Evolutionary conservation across 2,797 vertebrate species (phyloP).

Genomic region (Cuniculus paca): DNA sequence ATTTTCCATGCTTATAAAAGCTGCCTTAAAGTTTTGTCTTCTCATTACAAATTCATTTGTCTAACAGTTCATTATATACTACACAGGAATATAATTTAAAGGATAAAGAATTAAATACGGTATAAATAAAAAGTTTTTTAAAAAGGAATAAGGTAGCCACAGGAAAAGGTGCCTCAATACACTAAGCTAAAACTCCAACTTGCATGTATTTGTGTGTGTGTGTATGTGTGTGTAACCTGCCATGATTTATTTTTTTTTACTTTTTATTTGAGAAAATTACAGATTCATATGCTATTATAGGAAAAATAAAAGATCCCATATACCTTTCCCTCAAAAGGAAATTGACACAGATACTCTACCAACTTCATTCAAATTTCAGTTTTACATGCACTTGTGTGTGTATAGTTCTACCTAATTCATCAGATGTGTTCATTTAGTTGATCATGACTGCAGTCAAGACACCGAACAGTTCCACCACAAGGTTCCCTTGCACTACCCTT

Average conservation of each 20-base stretch:
- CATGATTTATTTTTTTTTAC: neutral
- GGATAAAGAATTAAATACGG: neutral
- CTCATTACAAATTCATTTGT: neutral
- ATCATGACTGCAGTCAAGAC: neutral
- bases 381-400: neutral
- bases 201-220: neutral
- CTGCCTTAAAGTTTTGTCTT: conserved; percentile 29
- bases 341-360: neutral
- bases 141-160: neutral
- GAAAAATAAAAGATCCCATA: neutral
- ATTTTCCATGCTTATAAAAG: conserved; percentile 12
- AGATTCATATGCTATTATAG: neutral
- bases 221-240: neutral
- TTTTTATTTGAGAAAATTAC: conserved; percentile 21
- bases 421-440: neutral
- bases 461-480: neutral
- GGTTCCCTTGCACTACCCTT: neutral
- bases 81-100: neutral
- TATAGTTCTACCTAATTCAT: neutral
- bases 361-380: neutral
- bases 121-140: conserved; percentile 19
- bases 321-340: neutral
- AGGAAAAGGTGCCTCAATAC: neutral
- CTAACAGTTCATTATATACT: neutral
- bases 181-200: conserved; percentile 30